Base-by-base conservation (phyloP, 1,140 invertebrate genomes). In the Goniozus legneri region DNA sequence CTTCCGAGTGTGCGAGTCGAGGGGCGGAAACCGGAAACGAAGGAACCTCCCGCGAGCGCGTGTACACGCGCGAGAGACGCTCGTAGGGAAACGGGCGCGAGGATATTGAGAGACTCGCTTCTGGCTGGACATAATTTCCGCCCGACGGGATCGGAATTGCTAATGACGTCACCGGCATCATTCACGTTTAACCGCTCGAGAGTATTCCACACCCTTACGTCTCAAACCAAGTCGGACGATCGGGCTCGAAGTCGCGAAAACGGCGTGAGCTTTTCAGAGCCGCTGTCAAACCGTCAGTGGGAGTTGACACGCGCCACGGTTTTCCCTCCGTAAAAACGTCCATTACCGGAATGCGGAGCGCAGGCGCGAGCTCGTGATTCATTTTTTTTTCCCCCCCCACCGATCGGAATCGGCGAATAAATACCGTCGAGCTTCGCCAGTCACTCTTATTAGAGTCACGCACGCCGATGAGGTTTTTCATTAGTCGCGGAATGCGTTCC, bases 111-210 rank as follows among this genome's bases (percentile, higher is more conserved):
- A 76, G 68, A 70, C 64, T 71, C 67, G 66, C 62, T 63, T 67
- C 66, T 65, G 62, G 65, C 65, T 75, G 74, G 74, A 76, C 74
- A 76, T 76, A 76, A 76, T 76, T 76, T 76, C 74, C 74, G 74
- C 73, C 68, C 71, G 73, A 75, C 74, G 71, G 73, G 74, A 75
- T 76, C 71, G 69, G 74, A 76, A 76, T 76, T 75, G 69, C 74
- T 76, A 76, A 76, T 76, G 73, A 75, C 70, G 71, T 73, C 69
- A 71, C 72, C 65, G 62, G 64, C 70, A 71, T 73, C 71, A 68
- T 69, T 74, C 68, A 67, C 63, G 64, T 62, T 65, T 13, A 31
- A 21, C 16, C 36, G 24, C n/a, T 18, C n/a, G n/a, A n/a, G n/a
- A n/a, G n/a, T n/a, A n/a, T n/a, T n/a, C n/a, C n/a, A n/a, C n/a